Base-by-base conservation (phyloP, 2,797 vertebrate genomes). In the Arctocebus calabarensis region DNA sequence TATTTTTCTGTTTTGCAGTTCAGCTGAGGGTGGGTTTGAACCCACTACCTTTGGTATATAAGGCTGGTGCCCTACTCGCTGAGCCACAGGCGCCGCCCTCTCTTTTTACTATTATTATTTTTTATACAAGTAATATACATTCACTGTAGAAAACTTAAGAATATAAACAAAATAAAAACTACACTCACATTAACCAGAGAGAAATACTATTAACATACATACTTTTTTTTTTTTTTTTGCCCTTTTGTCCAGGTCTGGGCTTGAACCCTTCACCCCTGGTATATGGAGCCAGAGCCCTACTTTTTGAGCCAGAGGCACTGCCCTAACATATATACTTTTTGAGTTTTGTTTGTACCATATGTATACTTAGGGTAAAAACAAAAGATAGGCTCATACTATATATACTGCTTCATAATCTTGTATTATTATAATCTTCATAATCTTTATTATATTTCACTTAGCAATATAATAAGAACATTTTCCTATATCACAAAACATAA, bases 141-240 rank as follows among this genome's bases (percentile, higher is more conserved):
- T 79, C 70, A 84, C 20, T 78, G 52, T 37, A 90, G 82, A 71
- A 96, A 93, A 66, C 45, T 83, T 83, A 84, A 77, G 19, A 83
- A 59, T 22, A 84, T 70, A 88, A 75, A 90, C 45, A 93, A 92
- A 90, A 75, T 73, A 85, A 79, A 59, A 87, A 93, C 20, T 45
- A 48, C 75, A 70, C 57, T 95, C 19, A 11, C 40, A 74, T 10
- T 93, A 88, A 71, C 77, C 66, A 95, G 71, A 88, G 55, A 86
- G 55, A 95, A 93, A 95, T 7, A 61, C 25, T 90, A 79, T 57
- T 90, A 66, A 73, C 4, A 27, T 61, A 73, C 48, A 66, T 22
- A 86, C 68, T 25, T 25, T 89, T 62, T 27, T 25, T 25, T 89
- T 62, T 27, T 25, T 25, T 89, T 62, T 27, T n/a, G n/a, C n/a